Conservation (phyloP, 2,888 invertebrate genomes). For the Arrhopalites spinosus region DNA sequence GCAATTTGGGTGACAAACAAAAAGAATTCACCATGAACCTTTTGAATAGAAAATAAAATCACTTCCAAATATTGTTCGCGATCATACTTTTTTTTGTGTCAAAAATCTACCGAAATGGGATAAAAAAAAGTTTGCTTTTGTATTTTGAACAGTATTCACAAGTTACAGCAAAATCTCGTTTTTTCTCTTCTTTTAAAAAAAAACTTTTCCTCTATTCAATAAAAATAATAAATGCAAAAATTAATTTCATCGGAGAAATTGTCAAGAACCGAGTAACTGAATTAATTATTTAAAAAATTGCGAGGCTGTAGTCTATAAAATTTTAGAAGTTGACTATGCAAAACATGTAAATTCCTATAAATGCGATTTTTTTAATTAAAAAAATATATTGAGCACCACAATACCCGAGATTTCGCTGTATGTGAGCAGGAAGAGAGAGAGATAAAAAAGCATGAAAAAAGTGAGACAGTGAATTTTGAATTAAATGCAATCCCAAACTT, state of each 20-base stretch:
- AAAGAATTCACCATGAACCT: conserved; percentile 61
- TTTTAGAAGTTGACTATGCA: no score
- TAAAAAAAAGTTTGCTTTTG: no score
- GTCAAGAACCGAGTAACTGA: no score
- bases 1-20: no score
- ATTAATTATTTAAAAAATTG: no score
- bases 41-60: conserved; percentile 34
- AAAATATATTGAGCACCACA: not conserved
- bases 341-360: no score
- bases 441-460: conserved; percentile 25
- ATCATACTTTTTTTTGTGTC: conserved; percentile 10
- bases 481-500: conserved; percentile 46
- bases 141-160: conserved; percentile 23
- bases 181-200: not conserved
- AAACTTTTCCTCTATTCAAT: no score
- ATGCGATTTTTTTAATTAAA: no score
- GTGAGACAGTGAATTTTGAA: conserved; percentile 40
- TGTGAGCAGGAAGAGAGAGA: conserved; percentile 12
- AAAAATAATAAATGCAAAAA: no score
- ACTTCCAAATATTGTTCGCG: conserved; percentile 32
- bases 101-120: conserved; percentile 24
- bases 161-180: conserved; percentile 31
- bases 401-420: conserved; percentile 33
- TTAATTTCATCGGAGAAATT: no score
- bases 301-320: no score